These are phyloP conservation scores for Zaprionus tsacasi DNA, from an alignment of 1,140 invertebrate genomes.

Conservation along the genomic window DNA sequence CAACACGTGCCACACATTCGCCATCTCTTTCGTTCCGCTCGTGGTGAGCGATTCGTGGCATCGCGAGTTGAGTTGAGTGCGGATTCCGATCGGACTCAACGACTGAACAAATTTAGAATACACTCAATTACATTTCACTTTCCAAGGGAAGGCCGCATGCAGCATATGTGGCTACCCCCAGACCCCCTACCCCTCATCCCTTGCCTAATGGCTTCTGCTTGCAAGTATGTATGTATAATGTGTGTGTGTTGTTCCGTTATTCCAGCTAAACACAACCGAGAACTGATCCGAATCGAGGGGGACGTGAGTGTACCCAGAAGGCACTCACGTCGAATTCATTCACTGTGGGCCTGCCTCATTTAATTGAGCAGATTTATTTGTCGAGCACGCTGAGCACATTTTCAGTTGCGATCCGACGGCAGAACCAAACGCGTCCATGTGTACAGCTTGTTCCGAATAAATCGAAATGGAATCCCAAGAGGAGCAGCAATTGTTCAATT, in stretches of 20 bases:
- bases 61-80: slow-evolving; percentile 1
- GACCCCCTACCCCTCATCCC: background rate
- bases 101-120: slow-evolving; percentile 67
- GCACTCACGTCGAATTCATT: slow-evolving; percentile 55
- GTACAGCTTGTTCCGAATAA: slow-evolving; percentile 1
- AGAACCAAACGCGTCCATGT: slow-evolving; percentile 27
- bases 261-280: slow-evolving; percentile 21
- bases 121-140: slow-evolving; percentile 78
- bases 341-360: slow-evolving; percentile 69
- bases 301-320: background rate
- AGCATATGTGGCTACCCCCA: slow-evolving; percentile 9
- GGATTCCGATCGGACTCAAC: slow-evolving; percentile 49
- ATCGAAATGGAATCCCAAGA: background rate
- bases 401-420: slow-evolving; percentile 68
- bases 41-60: slow-evolving; percentile 35
- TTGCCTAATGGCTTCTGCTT: background rate
- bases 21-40: background rate
- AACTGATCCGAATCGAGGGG: slow-evolving; percentile 31
- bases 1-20: slow-evolving; percentile 27
- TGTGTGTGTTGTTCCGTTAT: slow-evolving; percentile 29
- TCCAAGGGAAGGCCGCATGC: slow-evolving; percentile 72
- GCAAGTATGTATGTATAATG: slow-evolving; percentile 24
- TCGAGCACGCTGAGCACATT: slow-evolving; percentile 26
- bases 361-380: slow-evolving; percentile 78
- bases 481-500: slow-evolving; percentile 3